phyloP scores from a whole-genome alignment of 2,113 vertebrate genomes.

The Anhinga rufa region DNA sequence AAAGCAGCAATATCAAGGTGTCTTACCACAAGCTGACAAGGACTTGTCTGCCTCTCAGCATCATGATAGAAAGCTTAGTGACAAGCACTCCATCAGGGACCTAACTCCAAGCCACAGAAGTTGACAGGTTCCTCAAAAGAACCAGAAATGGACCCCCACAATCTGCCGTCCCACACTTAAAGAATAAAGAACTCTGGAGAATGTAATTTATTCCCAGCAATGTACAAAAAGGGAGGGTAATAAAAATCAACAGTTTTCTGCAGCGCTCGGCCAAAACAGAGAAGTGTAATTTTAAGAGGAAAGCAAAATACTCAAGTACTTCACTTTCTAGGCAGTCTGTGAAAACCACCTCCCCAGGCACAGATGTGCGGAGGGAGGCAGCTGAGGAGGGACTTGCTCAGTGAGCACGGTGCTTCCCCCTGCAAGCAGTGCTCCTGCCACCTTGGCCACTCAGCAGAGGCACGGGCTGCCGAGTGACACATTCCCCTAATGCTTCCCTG shows the following conservation, averaged over 20 bases:
- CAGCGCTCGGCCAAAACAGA: not conserved
- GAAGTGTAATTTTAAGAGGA: not conserved
- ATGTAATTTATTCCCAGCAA: not conserved
- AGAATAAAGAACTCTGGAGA: not conserved
- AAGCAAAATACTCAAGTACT: not conserved
- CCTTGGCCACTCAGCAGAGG: not conserved
- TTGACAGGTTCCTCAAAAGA: not conserved
- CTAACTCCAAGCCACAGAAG: not conserved
- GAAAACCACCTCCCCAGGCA: not conserved
- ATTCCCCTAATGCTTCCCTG: not conserved
- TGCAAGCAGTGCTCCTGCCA: not conserved
- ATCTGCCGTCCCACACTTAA: not conserved
- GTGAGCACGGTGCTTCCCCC: fast-evolving
- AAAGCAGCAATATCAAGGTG: not conserved
- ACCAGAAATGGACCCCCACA: not conserved
- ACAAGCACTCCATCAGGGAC: not conserved
- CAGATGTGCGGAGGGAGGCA: fast-evolving
- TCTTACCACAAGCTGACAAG: not conserved
- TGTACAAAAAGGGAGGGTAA: not conserved
- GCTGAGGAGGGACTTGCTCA: fast-evolving
- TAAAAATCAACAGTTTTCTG: not conserved
- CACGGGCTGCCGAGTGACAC: not conserved
- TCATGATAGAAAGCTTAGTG: not conserved
- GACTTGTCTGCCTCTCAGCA: not conserved
- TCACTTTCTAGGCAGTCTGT: not conserved